phyloP scores from a whole-genome alignment of 2,888 invertebrate species.

The Sisyra nigra region DNA sequence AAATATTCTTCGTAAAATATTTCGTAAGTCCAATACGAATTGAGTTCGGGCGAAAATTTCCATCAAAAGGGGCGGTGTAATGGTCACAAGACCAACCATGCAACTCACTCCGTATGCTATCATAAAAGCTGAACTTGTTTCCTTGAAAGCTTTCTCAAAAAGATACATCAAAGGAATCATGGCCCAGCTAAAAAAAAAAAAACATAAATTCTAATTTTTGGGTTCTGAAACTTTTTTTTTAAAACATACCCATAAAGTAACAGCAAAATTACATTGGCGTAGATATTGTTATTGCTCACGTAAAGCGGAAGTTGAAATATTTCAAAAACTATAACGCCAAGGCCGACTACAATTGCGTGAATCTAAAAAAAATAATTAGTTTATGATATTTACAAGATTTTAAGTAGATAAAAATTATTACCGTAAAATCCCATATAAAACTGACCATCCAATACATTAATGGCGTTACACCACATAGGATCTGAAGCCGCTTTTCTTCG shows the following conservation, averaged over 20 bases:
- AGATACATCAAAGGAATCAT: constrained; percentile 57
- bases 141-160: constrained; percentile 53
- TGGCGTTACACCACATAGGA: constrained; percentile 56
- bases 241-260: constrained; percentile 1
- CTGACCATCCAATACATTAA: constrained; percentile 61
- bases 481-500: constrained; percentile 66
- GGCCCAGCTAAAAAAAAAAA: constrained; percentile 38
- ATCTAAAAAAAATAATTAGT: constrained; percentile 33
- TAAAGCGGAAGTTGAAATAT: constrained; percentile 67
- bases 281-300: constrained; percentile 50
- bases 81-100: constrained; percentile 58
- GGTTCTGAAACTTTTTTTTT: no score
- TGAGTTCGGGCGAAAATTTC: constrained; percentile 49
- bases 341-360: constrained; percentile 47
- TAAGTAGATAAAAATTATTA: constrained; percentile 20
- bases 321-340: constrained; percentile 55
- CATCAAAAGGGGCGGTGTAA: constrained; percentile 54
- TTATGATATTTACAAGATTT: no score
- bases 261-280: constrained; percentile 18
- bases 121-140: constrained; percentile 72
- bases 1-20: constrained; percentile 55
- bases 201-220: constrained; percentile 24
- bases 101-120: constrained; percentile 65
- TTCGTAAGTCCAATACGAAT: constrained; percentile 41
- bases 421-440: constrained; percentile 58